Percentiles rank a stretch among this genome's conserved stretches.
Conservation (phyloP, 2,113 vertebrate species). For the Chaetodon trifascialis region DNA sequence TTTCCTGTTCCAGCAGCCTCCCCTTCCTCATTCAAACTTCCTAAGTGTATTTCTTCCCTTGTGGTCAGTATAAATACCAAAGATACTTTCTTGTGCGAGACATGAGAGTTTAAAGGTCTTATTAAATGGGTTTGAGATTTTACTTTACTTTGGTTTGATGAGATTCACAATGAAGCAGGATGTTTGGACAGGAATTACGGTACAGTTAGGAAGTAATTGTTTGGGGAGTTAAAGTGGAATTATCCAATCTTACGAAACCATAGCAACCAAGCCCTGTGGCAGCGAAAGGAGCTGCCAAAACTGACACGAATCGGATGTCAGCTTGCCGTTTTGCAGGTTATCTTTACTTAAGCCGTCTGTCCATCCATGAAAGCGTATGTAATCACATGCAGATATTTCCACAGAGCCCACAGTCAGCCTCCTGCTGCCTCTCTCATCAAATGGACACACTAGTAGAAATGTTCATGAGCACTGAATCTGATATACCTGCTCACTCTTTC, state of each 20-base stretch:
- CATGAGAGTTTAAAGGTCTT: not conserved
- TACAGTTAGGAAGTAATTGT: conserved; percentile 31
- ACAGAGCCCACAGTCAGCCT: no score
- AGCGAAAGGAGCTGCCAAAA: not conserved
- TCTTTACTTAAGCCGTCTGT: no score
- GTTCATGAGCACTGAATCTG: no score
- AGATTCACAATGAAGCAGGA: conserved; percentile 30
- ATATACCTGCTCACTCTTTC: no score
- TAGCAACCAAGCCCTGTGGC: not conserved
- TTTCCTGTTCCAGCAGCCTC: conserved; percentile 71
- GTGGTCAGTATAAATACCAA: conserved; percentile 16
- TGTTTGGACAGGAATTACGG: conserved; percentile 49
- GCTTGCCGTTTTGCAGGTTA: no score
- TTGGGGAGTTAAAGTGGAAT: conserved; percentile 13
- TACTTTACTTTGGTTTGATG: conserved; percentile 23
- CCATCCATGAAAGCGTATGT: no score
- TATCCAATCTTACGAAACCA: not conserved
- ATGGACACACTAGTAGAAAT: no score
- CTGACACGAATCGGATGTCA: no score
- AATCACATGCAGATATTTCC: no score
- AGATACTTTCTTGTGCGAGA: not conserved
- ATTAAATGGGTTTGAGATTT: conserved; percentile 10
- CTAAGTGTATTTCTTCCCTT: not conserved
- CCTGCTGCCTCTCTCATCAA: no score
- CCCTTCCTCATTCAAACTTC: conserved; percentile 16